phyloP scores from a whole-genome alignment of 2,797 vertebrate species.

The Onychomys leucogaster region DNA sequence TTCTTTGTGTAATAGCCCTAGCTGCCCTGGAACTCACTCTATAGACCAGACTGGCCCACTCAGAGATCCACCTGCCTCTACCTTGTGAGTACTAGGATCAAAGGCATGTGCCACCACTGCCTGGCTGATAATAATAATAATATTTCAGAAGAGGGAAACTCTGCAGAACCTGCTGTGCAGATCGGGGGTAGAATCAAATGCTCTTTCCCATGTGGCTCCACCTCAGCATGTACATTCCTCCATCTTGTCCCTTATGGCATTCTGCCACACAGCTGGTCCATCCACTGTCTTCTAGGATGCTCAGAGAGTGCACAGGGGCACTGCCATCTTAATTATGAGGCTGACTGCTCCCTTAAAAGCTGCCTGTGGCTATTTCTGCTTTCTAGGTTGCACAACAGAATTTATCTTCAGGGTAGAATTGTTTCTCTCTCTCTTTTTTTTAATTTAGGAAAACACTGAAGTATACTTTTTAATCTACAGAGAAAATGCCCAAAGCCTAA shows the following conservation, averaged over 20 bases:
- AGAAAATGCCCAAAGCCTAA: conserved; percentile 57
- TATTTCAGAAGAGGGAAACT: background rate
- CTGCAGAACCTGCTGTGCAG: background rate
- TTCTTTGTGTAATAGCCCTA: background rate
- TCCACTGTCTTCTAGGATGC: background rate
- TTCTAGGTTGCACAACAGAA: conserved; percentile 45
- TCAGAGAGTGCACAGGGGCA: background rate
- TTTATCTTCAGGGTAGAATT: conserved; percentile 56
- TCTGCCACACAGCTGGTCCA: background rate
- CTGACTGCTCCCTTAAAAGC: conserved; percentile 3
- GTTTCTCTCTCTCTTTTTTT: background rate
- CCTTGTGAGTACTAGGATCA: background rate
- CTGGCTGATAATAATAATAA: background rate
- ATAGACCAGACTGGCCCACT: background rate
- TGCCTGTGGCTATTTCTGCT: background rate
- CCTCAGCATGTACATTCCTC: background rate
- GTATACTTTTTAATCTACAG: conserved; percentile 60
- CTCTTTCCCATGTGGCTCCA: background rate
- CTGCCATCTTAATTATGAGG: conserved; percentile 49
- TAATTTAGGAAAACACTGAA: conserved; percentile 37
- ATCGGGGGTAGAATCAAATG: background rate
- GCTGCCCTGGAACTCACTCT: background rate
- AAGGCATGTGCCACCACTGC: background rate
- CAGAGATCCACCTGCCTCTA: background rate
- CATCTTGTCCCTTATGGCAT: background rate